Conservation (phyloP, 2,113 vertebrate species). For the Nothoprocta perdicaria region DNA sequence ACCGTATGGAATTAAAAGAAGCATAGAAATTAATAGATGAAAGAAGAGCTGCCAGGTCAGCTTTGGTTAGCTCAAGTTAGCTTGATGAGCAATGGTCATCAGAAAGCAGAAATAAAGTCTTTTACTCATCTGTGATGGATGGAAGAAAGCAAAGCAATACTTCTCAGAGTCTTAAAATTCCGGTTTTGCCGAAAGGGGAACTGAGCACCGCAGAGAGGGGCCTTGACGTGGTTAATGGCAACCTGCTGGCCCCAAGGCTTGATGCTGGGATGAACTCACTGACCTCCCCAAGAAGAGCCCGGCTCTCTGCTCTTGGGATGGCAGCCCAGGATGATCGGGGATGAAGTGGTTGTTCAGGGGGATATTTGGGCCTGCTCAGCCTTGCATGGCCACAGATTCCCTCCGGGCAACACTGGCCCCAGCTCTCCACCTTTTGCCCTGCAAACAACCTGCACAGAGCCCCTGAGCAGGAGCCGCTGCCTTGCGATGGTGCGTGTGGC, state of each 20-base stretch:
- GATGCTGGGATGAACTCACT: neutral
- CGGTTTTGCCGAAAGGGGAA: neutral
- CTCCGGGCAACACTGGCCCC: neutral
- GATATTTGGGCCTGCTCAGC: fast-evolving
- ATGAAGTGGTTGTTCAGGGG: neutral
- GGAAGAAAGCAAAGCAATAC: neutral
- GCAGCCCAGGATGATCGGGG: fast-evolving
- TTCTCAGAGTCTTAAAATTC: fast-evolving
- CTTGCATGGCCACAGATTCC: neutral
- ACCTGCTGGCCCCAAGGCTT: too few relatives aligned
- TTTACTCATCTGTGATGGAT: fast-evolving
- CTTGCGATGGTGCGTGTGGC: neutral
- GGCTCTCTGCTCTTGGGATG: neutral
- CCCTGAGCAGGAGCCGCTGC: neutral
- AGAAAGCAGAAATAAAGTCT: neutral
- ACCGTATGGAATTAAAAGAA: neutral
- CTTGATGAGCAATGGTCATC: neutral
- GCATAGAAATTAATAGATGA: neutral
- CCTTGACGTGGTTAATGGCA: fast-evolving
- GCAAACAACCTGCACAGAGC: neutral
- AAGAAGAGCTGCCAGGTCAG: fast-evolving
- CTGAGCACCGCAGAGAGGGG: fast-evolving
- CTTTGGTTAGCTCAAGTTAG: too few relatives aligned
- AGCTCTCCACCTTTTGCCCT: too few relatives aligned
- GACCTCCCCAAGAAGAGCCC: neutral